Evolutionary conservation across 1,140 invertebrate species (phyloP), one percentile per base, ranked within the genome.

Genomic region (Chironomus striatipennis): DNA sequence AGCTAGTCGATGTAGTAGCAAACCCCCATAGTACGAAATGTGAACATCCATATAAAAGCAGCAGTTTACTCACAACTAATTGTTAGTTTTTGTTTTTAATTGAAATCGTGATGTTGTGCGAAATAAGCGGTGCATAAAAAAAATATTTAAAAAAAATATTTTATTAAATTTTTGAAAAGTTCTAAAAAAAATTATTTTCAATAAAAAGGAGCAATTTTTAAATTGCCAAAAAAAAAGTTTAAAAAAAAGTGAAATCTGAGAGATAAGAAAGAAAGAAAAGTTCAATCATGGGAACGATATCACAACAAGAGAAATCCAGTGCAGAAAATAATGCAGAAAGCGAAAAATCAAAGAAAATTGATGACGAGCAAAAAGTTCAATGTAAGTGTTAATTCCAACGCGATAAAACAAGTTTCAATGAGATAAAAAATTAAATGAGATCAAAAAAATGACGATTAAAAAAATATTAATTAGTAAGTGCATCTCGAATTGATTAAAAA

Each of bases 91-190:
- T 70, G 65, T 70, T 70, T 70, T 18, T 18, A 70, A 70, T 70
- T 70, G 20, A 70, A 15, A 70, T 70, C 65, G 65, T 70, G 18
- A 70, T 70, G 65, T 70, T 70, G 65, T 70, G 65, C 65, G 65
- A 70, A 70, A 57, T 34, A 34, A 34, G 24, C 24, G 24, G 24
- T n/a, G n/a, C 24, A 34, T 34, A 34, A 5, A 57, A 9, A 57
- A 12, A 57, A 57, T 57, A 57, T 57, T 57, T 7, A 5, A n/a
- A n/a, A 57, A n/a, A 57, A 57, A 57, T 57, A 15, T 5, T 57
- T 57, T 57, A 57, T 12, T 15, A 15, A n/a, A 57, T n/a, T 57
- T 57, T 10, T 2, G 24, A 34, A 34, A 34, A 34, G 5, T 34
- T 34, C 24, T 34, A 5, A 34, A 34, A 34, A 34, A 34, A 34